Conservation (phyloP, 2,113 vertebrate species). For the Chamaea fasciata region DNA sequence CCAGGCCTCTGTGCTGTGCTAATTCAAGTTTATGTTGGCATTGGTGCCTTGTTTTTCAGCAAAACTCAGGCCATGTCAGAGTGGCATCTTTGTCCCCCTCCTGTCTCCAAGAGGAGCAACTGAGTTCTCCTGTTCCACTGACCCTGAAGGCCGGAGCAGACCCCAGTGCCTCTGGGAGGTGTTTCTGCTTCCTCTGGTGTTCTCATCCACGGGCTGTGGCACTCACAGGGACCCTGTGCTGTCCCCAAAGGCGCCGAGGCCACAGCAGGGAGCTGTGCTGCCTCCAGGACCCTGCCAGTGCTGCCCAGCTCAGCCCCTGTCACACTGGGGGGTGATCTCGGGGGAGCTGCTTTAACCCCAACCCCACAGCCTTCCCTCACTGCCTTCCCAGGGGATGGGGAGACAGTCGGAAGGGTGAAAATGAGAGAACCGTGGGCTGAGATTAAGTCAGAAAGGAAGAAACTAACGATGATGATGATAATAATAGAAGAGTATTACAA, state of each 20-base stretch:
- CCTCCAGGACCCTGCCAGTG: background rate
- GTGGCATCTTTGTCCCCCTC: background rate
- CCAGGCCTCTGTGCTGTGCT: background rate
- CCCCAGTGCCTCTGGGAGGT: background rate
- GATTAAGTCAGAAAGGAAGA: background rate
- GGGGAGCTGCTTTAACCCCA: background rate
- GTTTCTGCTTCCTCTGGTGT: background rate
- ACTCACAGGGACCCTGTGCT: background rate
- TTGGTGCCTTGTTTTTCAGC: background rate
- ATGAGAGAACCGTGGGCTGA: accelerated
- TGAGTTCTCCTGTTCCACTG: background rate
- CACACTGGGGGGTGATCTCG: accelerated
- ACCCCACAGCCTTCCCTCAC: background rate
- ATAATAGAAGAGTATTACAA: background rate
- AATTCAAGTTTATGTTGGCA: background rate
- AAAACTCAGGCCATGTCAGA: background rate
- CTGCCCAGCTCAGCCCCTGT: background rate
- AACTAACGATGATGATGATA: background rate
- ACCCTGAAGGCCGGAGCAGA: background rate
- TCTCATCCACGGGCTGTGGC: background rate
- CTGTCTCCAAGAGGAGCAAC: background rate
- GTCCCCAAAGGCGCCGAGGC: background rate
- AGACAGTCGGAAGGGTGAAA: background rate
- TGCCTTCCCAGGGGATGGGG: background rate
- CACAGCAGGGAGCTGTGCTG: background rate